Conservation (phyloP, 2,113 vertebrate species). For the Arizona elegans region DNA sequence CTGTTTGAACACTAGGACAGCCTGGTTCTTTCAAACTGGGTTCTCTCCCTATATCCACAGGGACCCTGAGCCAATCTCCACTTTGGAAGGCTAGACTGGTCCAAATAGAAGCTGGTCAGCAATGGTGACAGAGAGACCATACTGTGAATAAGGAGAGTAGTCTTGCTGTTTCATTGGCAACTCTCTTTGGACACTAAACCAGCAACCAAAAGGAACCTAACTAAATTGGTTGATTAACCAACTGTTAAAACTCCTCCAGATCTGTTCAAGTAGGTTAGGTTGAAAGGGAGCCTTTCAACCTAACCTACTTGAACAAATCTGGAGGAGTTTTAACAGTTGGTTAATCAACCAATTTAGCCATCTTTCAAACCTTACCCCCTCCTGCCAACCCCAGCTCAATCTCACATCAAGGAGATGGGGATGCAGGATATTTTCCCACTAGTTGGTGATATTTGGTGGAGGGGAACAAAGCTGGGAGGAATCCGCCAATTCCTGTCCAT, state of each 20-base stretch:
- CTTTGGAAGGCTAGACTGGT: not conserved
- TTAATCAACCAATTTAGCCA: not conserved
- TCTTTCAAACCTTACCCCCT: not conserved
- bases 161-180: not conserved
- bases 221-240: not conserved
- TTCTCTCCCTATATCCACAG: not conserved
- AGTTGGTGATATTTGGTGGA: not conserved
- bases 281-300: not conserved
- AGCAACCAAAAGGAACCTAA: not conserved
- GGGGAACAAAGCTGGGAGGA: not conserved
- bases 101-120: not conserved
- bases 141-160: not conserved
- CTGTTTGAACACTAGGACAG: not conserved
- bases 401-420: not conserved
- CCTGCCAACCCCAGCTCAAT: not conserved
- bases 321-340: not conserved
- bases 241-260: too few relatives aligned
- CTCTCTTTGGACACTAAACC: not conserved
- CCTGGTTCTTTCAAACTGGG: not conserved
- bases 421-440: not conserved
- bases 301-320: not conserved
- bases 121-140: not conserved
- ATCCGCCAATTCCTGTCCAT: not conserved
- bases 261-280: too few relatives aligned
- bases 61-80: not conserved